Conservation (phyloP, 2,113 vertebrate genomes). For the Neoarius graeffei region DNA sequence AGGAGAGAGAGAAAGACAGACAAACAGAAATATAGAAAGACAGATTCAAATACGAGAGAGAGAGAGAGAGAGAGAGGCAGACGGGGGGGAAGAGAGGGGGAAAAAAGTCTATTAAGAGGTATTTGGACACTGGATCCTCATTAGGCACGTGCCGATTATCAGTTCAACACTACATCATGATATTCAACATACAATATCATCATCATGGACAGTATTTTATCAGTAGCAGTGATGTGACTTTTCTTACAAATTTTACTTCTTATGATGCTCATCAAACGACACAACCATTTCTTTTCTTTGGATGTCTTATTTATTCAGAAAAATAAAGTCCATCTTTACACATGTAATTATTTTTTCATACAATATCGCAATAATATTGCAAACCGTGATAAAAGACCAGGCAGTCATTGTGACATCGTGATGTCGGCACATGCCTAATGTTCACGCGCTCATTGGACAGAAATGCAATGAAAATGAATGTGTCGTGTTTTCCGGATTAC, state of each 20-base stretch:
- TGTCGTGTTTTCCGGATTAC: neutral
- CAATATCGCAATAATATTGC: slow-evolving; percentile 15
- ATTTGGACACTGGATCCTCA: neutral
- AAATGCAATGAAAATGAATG: neutral
- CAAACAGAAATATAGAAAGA: no score
- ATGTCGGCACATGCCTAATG: neutral
- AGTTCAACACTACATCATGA: neutral
- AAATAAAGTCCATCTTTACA: slow-evolving; percentile 30
- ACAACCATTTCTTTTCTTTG: neutral
- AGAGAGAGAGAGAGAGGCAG: no score
- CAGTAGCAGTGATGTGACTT: neutral
- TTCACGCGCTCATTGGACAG: neutral
- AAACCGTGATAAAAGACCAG: slow-evolving; percentile 5
- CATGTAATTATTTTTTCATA: neutral
- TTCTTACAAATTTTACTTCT: neutral
- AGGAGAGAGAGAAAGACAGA: no score
- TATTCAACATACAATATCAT: neutral
- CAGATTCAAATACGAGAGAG: no score
- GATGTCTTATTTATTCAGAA: slow-evolving; percentile 21
- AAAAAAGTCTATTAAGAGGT: neutral
- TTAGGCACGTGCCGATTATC: neutral
- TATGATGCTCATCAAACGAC: neutral
- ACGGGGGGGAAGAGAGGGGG: no score
- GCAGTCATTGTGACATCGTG: neutral
- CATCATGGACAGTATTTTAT: neutral